phyloP scores from a whole-genome alignment of 2,113 vertebrate genomes.

The Charina bottae region DNA sequence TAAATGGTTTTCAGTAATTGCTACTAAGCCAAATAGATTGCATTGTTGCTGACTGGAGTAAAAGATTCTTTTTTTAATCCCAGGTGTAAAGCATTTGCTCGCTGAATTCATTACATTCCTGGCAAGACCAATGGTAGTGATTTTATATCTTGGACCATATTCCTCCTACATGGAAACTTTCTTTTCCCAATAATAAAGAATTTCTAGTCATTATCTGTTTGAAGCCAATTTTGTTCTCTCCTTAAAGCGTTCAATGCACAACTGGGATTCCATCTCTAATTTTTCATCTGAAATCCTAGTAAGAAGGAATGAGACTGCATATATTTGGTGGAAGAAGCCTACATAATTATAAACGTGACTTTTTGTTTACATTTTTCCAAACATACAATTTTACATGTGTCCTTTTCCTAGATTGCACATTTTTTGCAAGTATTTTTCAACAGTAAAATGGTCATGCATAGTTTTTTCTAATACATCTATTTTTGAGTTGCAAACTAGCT shows the following conservation, averaged over 20 bases:
- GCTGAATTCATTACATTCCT: slow-evolving; percentile 35
- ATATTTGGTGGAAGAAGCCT: not conserved
- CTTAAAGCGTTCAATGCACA: not conserved
- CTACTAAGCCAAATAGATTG: slow-evolving; percentile 2
- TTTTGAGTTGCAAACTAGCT: not conserved
- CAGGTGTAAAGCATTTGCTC: slow-evolving; percentile 10
- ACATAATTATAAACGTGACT: not conserved
- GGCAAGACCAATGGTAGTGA: slow-evolving; percentile 31
- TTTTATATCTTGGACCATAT: slow-evolving; percentile 32
- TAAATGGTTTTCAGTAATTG: slow-evolving; percentile 8
- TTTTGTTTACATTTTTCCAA: not conserved
- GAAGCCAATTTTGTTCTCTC: not conserved
- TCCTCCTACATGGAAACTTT: slow-evolving; percentile 22
- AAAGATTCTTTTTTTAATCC: not conserved
- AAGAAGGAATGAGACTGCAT: not conserved
- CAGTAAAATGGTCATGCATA: not conserved
- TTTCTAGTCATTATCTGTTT: not conserved
- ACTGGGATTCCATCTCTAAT: not conserved
- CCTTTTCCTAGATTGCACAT: not conserved
- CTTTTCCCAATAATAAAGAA: slow-evolving; percentile 9
- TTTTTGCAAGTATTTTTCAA: not conserved
- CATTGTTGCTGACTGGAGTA: slow-evolving; percentile 12
- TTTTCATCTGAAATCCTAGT: not conserved
- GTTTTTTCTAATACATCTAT: not conserved
- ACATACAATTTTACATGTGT: not conserved